Evolutionary conservation across 2,888 invertebrate genomes (phyloP).

Genomic region (Aproaerema taeniolella): DNA sequence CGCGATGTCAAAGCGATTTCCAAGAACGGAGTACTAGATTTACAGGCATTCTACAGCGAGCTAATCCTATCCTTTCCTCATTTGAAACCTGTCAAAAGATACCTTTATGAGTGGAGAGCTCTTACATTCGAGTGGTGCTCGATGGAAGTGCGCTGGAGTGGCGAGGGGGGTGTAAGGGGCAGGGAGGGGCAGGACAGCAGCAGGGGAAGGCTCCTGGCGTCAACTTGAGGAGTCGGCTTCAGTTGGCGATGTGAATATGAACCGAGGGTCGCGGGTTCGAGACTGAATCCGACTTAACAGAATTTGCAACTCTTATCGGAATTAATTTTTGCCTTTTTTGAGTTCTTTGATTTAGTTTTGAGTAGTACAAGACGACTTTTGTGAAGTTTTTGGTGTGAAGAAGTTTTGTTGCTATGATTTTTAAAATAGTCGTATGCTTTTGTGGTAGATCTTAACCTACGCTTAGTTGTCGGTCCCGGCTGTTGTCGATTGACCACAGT

Average conservation of each 20-base stretch:
- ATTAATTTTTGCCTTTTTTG: constrained; percentile 15
- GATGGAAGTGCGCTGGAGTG: constrained; percentile 26
- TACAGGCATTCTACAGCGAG: too few species aligned
- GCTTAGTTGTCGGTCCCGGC: too few species aligned
- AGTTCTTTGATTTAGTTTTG: too few species aligned
- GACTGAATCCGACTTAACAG: constrained; percentile 66
- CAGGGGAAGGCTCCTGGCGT: constrained; percentile 47
- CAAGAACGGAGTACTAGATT: too few species aligned
- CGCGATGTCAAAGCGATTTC: too few species aligned
- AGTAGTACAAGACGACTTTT: too few species aligned
- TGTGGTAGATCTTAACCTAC: too few species aligned
- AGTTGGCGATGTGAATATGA: constrained; percentile 39
- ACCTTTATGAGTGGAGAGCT: constrained; percentile 45
- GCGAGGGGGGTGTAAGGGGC: constrained; percentile 19
- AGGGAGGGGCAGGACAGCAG: too few species aligned
- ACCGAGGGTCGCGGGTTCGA: constrained; percentile 53
- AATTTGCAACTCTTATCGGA: constrained; percentile 42
- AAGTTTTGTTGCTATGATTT: too few species aligned
- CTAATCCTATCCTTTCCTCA: constrained; percentile 12
- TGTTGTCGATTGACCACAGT: too few species aligned
- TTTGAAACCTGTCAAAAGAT: constrained; percentile 48
- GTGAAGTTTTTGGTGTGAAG: too few species aligned
- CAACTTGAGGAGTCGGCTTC: constrained; percentile 68
- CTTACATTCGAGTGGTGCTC: constrained; percentile 35
- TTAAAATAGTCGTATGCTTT: too few species aligned